A percentile compares a stretch with the other conserved stretches of the same genome.
phyloP scores from a whole-genome alignment of 2,797 vertebrate species.

The Pagetopsis macropterus region DNA sequence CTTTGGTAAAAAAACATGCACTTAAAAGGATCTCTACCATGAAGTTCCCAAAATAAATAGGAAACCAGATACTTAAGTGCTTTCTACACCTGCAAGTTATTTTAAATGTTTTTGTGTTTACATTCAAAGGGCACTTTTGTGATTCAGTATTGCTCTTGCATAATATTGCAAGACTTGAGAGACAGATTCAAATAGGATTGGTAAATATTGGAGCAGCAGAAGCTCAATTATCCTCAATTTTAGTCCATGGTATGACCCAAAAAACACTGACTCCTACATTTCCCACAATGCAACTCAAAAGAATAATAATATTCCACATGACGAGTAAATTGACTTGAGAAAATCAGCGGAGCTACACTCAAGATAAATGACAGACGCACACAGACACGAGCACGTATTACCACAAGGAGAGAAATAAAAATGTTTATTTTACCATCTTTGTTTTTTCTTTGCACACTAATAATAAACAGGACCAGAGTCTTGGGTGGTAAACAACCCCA shows the following conservation, averaged over 20 bases:
- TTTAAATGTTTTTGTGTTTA: background rate
- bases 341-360: background rate
- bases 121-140: background rate
- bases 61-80: background rate
- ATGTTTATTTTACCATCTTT: conserved; percentile 79
- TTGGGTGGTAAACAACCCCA: conserved; percentile 61
- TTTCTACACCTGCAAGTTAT: background rate
- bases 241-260: too few species aligned
- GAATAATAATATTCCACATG: background rate
- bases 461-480: conserved; percentile 76
- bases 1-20: too few species aligned
- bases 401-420: conserved; percentile 80
- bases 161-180: background rate
- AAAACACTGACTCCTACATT: too few species aligned
- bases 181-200: background rate
- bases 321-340: background rate
- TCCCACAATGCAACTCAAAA: too few species aligned
- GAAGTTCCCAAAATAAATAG: too few species aligned
- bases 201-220: background rate
- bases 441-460: conserved; percentile 68
- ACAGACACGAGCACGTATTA: conserved; percentile 48
- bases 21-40: too few species aligned
- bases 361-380: conserved; percentile 36
- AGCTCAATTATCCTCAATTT: background rate
- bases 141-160: background rate